Base-by-base conservation (phyloP, 2,113 vertebrate genomes). In the Rattus norvegicus region DNA sequence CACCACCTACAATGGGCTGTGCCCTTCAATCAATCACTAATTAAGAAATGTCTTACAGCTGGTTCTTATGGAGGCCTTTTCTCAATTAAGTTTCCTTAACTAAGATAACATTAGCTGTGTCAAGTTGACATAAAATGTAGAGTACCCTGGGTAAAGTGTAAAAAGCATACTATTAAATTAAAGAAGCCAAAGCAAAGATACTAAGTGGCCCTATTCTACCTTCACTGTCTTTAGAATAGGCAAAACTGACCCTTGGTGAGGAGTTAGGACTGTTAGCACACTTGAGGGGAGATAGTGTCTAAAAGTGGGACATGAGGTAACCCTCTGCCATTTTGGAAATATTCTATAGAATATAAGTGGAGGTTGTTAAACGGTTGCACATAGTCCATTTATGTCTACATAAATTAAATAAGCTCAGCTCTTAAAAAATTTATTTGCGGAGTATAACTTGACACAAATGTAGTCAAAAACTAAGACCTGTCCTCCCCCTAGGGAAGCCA, bases 361-460 rank as follows among this genome's bases (percentile, higher is more conserved):
- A 73, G 28, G 43, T 65, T 49, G 26, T 43, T 70, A 49, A 43
- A 22, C 54, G 9, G 28, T 69, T 33, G n/a, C 61, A 43, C 26
- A 90, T 52, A 43, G 49, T 16, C n/a, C 28, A 47, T 54, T 39
- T 16, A 33, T 28, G 12, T 54, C 67, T 56, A 7, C 72, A 80
- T 91, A 90, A 83, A 87, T 91, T 65, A 17, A 43, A 75, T 86
- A 61, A 70, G 70, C 43, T 86, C 59, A 86, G 59, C 0, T 17
- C 12, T 79, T 95, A 69, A 84, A 12, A 52, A 80, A 70, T 84
- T 54, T 56, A 0, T 88, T 52, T 89, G 76, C 24, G 94, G 83
- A 91, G 83, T 96, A 65, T 67, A 91, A 19, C 7, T 85, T 4
- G 11, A 20, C 88, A 49, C 63, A 90, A 92, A 76, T 90, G 84